Evolutionary conservation across 2,797 vertebrate genomes (phyloP), one percentile per base, ranked within the genome.

Genomic region (Pangasius larnaudii): DNA sequence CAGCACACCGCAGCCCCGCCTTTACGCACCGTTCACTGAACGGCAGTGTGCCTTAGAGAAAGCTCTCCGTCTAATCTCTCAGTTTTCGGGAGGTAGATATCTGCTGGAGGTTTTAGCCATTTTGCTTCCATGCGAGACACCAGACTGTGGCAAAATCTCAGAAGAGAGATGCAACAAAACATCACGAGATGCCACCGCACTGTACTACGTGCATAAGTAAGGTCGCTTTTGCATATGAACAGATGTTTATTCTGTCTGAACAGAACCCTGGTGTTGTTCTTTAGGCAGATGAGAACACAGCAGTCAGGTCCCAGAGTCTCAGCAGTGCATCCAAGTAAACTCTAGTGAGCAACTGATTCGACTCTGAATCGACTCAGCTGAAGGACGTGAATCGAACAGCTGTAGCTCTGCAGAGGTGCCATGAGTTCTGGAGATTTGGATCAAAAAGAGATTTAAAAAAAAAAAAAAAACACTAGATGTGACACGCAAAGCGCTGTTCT

Each of bases 1-100:
- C 78, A 72, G 36, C 85, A 71, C 85, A 81, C 88, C 78, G 24
- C 16, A 53, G 27, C 7, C 61, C 63, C 22, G 53, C 65, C 77
- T 74, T 85, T 51, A 61, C 59, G 59, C 69, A 51, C 11, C 33
- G 24, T 19, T 33, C 67, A 61, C 10, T 83, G 30, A 58, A 53
- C 13, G 11, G 2, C 16, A 19, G 49, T 49, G 11, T 58, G 51
- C 36, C 16, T 71, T 36, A 24, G 14, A 59, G 51, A 24, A 49
- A 39, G n/a, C 67, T 22, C 5, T 33, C 22, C 16, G 1, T 14
- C 1, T 13, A 49, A 75, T 5, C 42, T 53, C 1, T 18, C 14
- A 36, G 46, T 74, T 24, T 13, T 3, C 27, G 6, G 1, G 39
- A 74, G 19, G 71, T 24, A 11, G 71, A 74, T 24, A 11, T 11